Conservation (phyloP, 2,888 invertebrate species). For the Nomada goodeniana region DNA sequence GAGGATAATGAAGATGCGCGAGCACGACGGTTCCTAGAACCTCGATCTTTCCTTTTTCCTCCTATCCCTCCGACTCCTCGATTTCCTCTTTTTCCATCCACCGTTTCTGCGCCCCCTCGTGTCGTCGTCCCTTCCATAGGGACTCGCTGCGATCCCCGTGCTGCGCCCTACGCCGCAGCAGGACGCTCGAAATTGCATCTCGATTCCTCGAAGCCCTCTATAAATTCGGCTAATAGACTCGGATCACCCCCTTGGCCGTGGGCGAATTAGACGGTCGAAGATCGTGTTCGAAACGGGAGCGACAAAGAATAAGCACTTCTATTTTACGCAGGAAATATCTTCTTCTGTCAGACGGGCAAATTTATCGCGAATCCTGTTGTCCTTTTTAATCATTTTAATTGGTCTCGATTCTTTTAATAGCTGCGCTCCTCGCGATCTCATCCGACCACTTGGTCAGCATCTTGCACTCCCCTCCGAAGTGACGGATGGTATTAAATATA, state of each 20-base stretch:
- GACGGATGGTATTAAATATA: no score
- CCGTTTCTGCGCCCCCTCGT: slow-evolving; percentile 21
- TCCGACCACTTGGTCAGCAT: not conserved
- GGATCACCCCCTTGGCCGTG: slow-evolving; percentile 39
- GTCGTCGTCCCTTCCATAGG: slow-evolving; percentile 12
- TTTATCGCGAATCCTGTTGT: not conserved
- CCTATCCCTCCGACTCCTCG: slow-evolving; percentile 22
- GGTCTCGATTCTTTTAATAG: slow-evolving; percentile 6
- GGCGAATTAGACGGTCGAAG: slow-evolving; percentile 28
- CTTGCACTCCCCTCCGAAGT: no score
- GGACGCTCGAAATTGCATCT: slow-evolving; percentile 39
- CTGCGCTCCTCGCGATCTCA: not conserved
- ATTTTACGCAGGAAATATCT: slow-evolving; percentile 33
- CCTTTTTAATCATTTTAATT: not conserved
- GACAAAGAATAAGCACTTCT: slow-evolving; percentile 12
- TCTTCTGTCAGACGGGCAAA: not conserved
- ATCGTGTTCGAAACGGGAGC: slow-evolving; percentile 41
- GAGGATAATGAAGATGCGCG: slow-evolving; percentile 80
- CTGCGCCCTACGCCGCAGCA: slow-evolving; percentile 46
- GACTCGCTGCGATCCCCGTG: not conserved
- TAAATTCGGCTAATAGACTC: slow-evolving; percentile 69
- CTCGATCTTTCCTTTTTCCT: slow-evolving; percentile 38
- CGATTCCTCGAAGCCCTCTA: slow-evolving; percentile 60
- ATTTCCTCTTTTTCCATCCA: slow-evolving; percentile 31
- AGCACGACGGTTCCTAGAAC: slow-evolving; percentile 78